Evolutionary conservation across 2,888 invertebrate genomes (phyloP).

Genomic region (Aphodius sticticus): DNA sequence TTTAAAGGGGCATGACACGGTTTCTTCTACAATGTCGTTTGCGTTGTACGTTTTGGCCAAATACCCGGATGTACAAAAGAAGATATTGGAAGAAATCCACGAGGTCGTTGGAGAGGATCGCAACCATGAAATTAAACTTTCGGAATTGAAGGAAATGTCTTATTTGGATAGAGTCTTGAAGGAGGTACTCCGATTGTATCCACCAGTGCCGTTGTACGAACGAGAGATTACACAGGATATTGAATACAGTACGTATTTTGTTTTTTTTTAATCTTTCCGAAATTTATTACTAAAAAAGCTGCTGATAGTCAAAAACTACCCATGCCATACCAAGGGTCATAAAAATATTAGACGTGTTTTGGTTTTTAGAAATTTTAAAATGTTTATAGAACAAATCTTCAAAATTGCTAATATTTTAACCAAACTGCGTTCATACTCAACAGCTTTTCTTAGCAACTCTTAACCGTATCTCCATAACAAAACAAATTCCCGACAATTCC

Average conservation of each 20-base stretch:
- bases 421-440: too few relatives aligned
- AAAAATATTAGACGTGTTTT: too few relatives aligned
- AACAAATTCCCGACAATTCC: too few relatives aligned
- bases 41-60: slow-evolving; percentile 62
- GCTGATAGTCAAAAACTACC: too few relatives aligned
- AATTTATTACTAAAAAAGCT: too few relatives aligned
- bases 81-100: slow-evolving; percentile 50
- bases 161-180: slow-evolving; percentile 68
- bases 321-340: too few relatives aligned
- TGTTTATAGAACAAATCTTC: too few relatives aligned
- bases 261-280: not conserved
- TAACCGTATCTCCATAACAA: too few relatives aligned
- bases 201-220: slow-evolving; percentile 63
- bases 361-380: too few relatives aligned
- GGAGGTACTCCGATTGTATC: slow-evolving; percentile 65
- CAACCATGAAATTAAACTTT: slow-evolving; percentile 45
- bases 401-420: too few relatives aligned
- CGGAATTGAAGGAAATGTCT: slow-evolving; percentile 58
- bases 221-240: slow-evolving; percentile 60
- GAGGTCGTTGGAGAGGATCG: slow-evolving; percentile 49
- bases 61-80: slow-evolving; percentile 60
- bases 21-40: slow-evolving; percentile 64
- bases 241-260: slow-evolving; percentile 36
- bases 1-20: slow-evolving; percentile 64
- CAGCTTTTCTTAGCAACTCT: too few relatives aligned